Conservation (phyloP, 2,113 vertebrate genomes). For the Coryphaenoides rupestris region DNA sequence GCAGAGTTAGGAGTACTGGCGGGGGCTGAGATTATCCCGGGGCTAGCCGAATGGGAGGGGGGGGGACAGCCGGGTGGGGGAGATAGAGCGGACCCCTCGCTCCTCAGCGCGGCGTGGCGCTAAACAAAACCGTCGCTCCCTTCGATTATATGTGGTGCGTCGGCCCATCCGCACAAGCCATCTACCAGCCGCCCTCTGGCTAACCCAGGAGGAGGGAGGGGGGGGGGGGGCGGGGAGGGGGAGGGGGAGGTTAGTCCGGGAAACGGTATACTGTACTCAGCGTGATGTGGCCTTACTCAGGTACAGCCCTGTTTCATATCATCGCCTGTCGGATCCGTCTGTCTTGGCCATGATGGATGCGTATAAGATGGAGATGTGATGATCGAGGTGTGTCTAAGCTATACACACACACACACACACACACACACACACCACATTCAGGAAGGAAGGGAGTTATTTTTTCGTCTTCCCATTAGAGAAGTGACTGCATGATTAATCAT, state of each 20-base stretch:
- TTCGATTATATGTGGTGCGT: constrained; percentile 72
- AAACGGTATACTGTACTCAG: constrained; percentile 37
- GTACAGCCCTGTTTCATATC: constrained; percentile 11
- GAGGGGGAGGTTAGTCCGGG: constrained; percentile 40
- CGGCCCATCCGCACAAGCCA: constrained; percentile 44
- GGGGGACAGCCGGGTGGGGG: constrained; percentile 62
- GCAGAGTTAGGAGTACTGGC: constrained; percentile 55
- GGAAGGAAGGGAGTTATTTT: no score
- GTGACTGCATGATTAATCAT: constrained; percentile 68
- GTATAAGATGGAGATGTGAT: not conserved
- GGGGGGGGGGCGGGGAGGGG: no score
- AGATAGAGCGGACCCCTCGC: constrained; percentile 68
- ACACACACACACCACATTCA: no score
- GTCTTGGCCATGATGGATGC: not conserved
- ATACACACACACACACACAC: no score
- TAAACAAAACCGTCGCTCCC: constrained; percentile 63
- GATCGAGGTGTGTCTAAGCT: no score
- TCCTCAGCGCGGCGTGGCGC: constrained; percentile 47
- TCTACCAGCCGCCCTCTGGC: constrained; percentile 45
- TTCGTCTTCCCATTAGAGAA: constrained; percentile 52
- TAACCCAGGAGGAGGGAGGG: no score
- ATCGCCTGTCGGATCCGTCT: no score
- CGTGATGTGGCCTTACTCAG: constrained; percentile 54
- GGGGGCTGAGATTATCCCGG: not conserved
- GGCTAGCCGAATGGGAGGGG: no score